Base-by-base conservation (phyloP, 2,888 invertebrate species). In the Liposcelis brunnea region DNA sequence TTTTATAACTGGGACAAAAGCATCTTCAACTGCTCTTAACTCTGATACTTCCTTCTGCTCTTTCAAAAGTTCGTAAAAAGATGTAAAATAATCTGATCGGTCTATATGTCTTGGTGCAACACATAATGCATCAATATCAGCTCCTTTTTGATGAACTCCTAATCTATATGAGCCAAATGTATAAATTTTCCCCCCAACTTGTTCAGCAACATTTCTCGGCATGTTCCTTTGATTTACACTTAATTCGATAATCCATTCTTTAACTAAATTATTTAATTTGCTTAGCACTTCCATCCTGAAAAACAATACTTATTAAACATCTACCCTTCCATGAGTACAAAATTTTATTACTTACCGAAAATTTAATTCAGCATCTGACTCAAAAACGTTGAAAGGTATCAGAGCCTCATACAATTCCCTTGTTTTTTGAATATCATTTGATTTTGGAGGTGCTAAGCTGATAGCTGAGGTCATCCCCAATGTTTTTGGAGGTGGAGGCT, bases 1-100 rank as follows among this genome's bases (percentile, higher is more conserved):
- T 68, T 98, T 98, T 52, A 99, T 94, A 7, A 99, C 93, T 2
- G 98, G 98, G 52, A 99, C 98, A 66, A 85, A 99, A 0, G 98
- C 98, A 61, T 97, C 97, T 63, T 97, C 95, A 1, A 99, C 94
- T 2, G 91, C 79, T 58, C 84, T 69, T 49, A 87, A 70, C 58
- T 86, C 84, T 45, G 80, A 77, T 35, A 85, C 84, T 71, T 93
- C 87, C 0, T 80, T 70, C 58, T 91, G 86, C 56, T 77, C 71
- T 59, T 85, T 89, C 14, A 98, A 69, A 52, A 91, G 66, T 31
- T 95, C 90, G 60, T 84, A 85, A 67, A 99, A 98, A 1, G 90
- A 80, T n/a, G 77, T 69, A 65, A 99, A 99, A 66, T 97, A 98
- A 64, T 99, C 98, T 1, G 72, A 66, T 45, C 98, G 72, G 57